Evolutionary conservation across 2,113 vertebrate species (phyloP).

Genomic region (Sprattus sprattus): DNA sequence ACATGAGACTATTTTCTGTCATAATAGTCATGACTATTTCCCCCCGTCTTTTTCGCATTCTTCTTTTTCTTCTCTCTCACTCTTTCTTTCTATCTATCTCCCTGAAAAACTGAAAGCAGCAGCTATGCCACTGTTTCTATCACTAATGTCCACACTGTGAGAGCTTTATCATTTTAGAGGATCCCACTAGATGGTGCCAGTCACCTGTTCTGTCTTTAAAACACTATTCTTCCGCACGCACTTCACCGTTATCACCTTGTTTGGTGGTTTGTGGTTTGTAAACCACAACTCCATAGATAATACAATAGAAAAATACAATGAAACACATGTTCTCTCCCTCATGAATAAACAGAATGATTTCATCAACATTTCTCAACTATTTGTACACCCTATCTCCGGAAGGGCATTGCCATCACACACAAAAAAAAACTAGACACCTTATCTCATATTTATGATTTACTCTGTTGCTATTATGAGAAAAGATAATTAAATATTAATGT

Average conservation of each 20-base stretch:
- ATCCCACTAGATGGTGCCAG: constrained; percentile 24
- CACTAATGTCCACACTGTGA: neutral
- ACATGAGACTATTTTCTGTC: no score
- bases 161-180: neutral
- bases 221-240: neutral
- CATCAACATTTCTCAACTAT: neutral
- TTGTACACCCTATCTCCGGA: neutral
- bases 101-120: no score
- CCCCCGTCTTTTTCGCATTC: no score
- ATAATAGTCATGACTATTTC: no score
- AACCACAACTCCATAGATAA: neutral
- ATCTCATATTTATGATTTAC: no score
- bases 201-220: neutral
- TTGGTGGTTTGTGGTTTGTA: neutral
- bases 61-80: no score
- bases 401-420: no score
- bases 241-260: neutral
- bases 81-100: no score
- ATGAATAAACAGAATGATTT: neutral
- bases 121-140: neutral
- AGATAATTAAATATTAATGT: no score
- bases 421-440: no score
- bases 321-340: neutral
- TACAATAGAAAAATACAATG: neutral
- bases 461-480: no score